These are phyloP conservation scores for Tillus elongatus DNA, from an alignment of 2,888 invertebrate species.

Conservation along the genomic window DNA sequence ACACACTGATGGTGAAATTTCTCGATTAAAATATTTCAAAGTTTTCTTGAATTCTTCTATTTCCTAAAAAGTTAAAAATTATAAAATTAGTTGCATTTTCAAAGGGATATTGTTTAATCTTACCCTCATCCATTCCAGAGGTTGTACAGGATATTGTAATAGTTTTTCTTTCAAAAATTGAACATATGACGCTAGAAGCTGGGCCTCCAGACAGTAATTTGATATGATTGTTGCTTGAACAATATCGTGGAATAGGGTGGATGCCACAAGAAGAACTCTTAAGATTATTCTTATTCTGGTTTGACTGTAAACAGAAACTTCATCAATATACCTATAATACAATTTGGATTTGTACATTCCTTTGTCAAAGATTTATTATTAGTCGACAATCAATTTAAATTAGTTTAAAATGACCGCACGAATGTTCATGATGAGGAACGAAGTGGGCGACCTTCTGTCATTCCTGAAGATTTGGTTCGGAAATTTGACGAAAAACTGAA, in stretches of 20 bases:
- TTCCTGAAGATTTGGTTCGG: too few species aligned
- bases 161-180: conserved; percentile 63
- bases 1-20: conserved; percentile 66
- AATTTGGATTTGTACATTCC: too few species aligned
- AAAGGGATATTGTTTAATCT: conserved; percentile 12
- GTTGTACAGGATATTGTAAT: conserved; percentile 60
- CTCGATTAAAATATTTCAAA: conserved; percentile 65
- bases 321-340: too few species aligned
- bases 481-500: too few species aligned
- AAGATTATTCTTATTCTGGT: conserved; percentile 43
- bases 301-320: conserved; percentile 43
- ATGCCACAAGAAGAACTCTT: conserved; percentile 55
- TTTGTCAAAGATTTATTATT: too few species aligned
- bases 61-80: conserved; percentile 51
- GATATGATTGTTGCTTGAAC: conserved; percentile 75
- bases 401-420: too few species aligned
- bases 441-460: too few species aligned
- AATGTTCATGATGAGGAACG: too few species aligned
- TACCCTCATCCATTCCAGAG: conserved; percentile 73
- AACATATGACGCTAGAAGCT: conserved; percentile 64
- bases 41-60: conserved; percentile 71
- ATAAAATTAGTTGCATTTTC: conserved; percentile 8
- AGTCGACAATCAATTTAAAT: too few species aligned
- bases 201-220: conserved; percentile 75
- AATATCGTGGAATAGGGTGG: conserved; percentile 69